Percentiles rank a stretch among this genome's conserved stretches.
Evolutionary conservation across 2,797 vertebrate genomes (phyloP).

Genomic region (Rhinophrynus dorsalis): DNA sequence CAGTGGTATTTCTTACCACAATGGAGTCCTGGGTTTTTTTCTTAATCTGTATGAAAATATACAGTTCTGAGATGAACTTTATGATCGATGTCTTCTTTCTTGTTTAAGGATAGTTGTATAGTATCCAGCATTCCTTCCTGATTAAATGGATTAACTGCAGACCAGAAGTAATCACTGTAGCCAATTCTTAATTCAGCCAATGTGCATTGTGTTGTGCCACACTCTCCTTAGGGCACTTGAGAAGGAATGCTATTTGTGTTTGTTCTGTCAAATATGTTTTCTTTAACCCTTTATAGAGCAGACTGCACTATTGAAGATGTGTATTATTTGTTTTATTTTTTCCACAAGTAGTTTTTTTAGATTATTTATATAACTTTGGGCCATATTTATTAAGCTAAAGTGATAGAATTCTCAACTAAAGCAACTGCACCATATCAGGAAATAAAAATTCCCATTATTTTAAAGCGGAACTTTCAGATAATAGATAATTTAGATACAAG

Average conservation of each 20-base stretch:
- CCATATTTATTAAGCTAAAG: too few species aligned
- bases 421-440: too few species aligned
- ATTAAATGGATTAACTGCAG: constrained; percentile 42
- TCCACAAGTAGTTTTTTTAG: too few species aligned
- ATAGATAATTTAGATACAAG: too few species aligned
- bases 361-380: too few species aligned
- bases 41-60: constrained; percentile 14
- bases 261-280: constrained; percentile 39
- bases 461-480: too few species aligned
- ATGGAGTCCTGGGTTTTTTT: constrained; percentile 1
- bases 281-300: too few species aligned
- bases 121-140: constrained; percentile 32
- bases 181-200: constrained; percentile 41
- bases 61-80: constrained; percentile 11
- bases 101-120: constrained; percentile 19
- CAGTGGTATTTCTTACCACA: constrained; percentile 5
- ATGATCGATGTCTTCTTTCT: constrained; percentile 20
- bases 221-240: constrained; percentile 39
- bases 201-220: constrained; percentile 39
- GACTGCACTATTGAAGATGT: too few species aligned
- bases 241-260: constrained; percentile 42
- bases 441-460: too few species aligned
- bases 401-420: too few species aligned
- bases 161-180: constrained; percentile 44
- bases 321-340: too few species aligned